phyloP scores from a whole-genome alignment of 2,797 vertebrate genomes.

The Manis pentadactyla region DNA sequence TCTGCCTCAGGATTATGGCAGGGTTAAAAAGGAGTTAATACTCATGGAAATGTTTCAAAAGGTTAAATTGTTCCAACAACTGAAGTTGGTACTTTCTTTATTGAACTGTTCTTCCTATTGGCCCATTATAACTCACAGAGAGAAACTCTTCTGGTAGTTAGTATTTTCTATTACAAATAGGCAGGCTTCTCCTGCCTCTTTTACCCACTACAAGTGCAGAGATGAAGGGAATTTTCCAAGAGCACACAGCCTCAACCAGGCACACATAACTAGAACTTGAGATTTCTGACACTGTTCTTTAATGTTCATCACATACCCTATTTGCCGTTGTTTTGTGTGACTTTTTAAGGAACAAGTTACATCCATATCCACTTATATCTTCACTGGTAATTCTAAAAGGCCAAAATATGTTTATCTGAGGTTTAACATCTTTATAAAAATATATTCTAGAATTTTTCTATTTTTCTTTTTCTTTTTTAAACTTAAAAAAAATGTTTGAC shows the following conservation, averaged over 20 bases:
- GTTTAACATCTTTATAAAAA: neutral
- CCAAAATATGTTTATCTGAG: conserved; percentile 18
- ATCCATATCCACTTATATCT: neutral
- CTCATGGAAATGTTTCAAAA: conserved; percentile 49
- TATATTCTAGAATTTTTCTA: neutral
- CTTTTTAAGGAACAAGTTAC: neutral
- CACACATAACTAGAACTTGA: neutral
- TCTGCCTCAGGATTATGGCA: conserved; percentile 15
- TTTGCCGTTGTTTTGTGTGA: neutral
- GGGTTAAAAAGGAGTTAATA: conserved; percentile 39
- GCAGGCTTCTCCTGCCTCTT: neutral
- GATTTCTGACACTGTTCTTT: neutral
- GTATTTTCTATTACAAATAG: conserved; percentile 47
- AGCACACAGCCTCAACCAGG: neutral
- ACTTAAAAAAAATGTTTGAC: neutral
- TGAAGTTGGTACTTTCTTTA: conserved; percentile 44
- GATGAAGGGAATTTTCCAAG: conserved; percentile 23
- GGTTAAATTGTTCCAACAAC: conserved; percentile 15
- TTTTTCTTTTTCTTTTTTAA: conserved; percentile 35
- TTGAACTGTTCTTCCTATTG: neutral
- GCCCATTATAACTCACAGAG: neutral
- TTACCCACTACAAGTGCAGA: neutral
- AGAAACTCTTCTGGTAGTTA: neutral
- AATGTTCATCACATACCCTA: neutral
- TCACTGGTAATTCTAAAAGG: conserved; percentile 12